Base-by-base conservation (phyloP, 2,797 vertebrate species). In the Pangasius krempfi region DNA sequence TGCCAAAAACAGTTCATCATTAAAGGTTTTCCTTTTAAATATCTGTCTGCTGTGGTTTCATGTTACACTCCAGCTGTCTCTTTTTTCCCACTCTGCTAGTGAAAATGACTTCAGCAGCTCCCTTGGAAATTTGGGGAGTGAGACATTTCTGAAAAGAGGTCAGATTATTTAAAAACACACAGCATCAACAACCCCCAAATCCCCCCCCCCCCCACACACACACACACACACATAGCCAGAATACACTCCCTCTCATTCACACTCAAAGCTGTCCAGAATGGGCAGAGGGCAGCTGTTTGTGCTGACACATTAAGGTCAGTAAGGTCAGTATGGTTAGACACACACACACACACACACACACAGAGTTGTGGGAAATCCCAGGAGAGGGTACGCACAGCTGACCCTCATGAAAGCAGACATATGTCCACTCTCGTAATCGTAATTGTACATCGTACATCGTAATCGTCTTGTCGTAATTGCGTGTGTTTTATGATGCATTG, bases 51-150 rank as follows among this genome's bases (percentile, higher is more conserved):
- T 87, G 86, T 73, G 10, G 93, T 87, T 88, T 94, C 91, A 25
- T 40, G 91, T 94, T 93, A 88, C 93, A 33, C 87, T 27, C 50
- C 93, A 94, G 94, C 92, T 94, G 93, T 92, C 87, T 87, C 86
- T 37, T 88, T 89, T 90, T 90, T 91, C 88, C 91, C 91, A 88
- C 90, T 85, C 87, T 92, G 89, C 93, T 82, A 86, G 89, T 87
- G 76, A n/a, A 90, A 94, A 91, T 85, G 62, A 88, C 90, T 90
- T 88, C 89, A 90, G 88, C 89, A 87, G 90, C 84, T 90, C 85
- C 87, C 91, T 87, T 92, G 91, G 92, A 94, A 93, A 94, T 90
- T 92, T n/a, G n/a, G 91, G 92, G 27, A 86, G 84, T 4, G 18
- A 70, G 81, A 84, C 68, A 54, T 92, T 86, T 91, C 62, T 93